Percentiles rank a stretch among this genome's conserved stretches.
These are phyloP conservation scores for Spinus pinus DNA, from an alignment of 2,797 vertebrate species.

Conservation along the genomic window DNA sequence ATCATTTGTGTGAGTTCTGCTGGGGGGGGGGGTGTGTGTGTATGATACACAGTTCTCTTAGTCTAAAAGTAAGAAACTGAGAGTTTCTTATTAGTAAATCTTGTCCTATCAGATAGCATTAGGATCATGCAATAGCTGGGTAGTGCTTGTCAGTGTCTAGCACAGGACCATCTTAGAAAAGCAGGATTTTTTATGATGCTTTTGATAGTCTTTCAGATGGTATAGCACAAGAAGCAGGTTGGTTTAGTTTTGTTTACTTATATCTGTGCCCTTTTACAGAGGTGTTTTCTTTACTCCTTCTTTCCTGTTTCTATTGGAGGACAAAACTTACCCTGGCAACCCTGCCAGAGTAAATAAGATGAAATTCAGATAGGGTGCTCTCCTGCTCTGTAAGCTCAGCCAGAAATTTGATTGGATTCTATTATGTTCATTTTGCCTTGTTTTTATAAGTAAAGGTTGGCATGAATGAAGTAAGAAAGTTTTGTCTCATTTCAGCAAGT, in stretches of 20 bases:
- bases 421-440: neutral
- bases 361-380: slow-evolving; percentile 7
- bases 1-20: neutral
- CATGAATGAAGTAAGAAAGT: neutral
- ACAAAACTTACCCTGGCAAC: neutral
- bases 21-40: neutral
- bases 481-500: neutral
- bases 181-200: neutral
- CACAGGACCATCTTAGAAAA: neutral
- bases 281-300: neutral
- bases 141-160: neutral
- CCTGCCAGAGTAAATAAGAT: slow-evolving; percentile 14
- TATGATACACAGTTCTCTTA: neutral
- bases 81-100: neutral
- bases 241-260: slow-evolving; percentile 46
- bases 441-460: neutral
- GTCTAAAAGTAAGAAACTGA: neutral
- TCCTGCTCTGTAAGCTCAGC: neutral
- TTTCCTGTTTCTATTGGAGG: neutral
- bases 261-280: neutral
- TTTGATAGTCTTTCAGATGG: neutral
- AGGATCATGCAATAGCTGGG: neutral
- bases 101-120: neutral
- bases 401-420: neutral
- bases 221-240: slow-evolving; percentile 5